These are phyloP conservation scores for Gallinago solitaria DNA, from an alignment of 2,797 vertebrate genomes.

Conservation along the genomic window DNA sequence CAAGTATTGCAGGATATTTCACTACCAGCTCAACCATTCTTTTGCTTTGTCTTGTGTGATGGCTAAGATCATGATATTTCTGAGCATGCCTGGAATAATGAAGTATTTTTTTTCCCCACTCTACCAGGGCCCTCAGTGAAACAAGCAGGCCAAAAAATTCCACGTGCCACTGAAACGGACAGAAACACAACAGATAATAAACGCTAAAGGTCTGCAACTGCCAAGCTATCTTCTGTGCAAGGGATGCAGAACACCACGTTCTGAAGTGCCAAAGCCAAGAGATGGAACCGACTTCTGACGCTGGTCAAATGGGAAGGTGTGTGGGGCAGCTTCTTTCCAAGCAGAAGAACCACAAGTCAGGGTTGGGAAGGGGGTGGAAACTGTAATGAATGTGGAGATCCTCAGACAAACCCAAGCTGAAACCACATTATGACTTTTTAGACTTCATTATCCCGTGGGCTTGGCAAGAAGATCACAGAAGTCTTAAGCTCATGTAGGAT, in stretches of 20 bases:
- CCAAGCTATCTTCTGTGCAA: neutral
- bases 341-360: neutral
- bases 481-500: neutral
- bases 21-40: neutral
- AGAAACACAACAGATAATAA: neutral
- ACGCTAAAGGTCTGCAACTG: neutral
- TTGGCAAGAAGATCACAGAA: neutral
- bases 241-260: neutral
- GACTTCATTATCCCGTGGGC: neutral
- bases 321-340: neutral
- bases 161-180: neutral
- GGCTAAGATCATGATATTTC: neutral
- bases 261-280: neutral
- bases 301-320: neutral
- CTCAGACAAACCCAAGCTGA: neutral
- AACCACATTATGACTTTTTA: neutral
- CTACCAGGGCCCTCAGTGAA: neutral
- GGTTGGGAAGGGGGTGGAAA: neutral
- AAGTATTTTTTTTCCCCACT: neutral
- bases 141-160: neutral
- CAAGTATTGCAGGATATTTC: neutral
- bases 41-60: neutral
- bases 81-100: neutral
- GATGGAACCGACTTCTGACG: neutral
- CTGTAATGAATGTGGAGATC: fast-evolving